These are phyloP conservation scores for Conchocele bisecta DNA, from an alignment of 2,888 invertebrate species.

Conservation along the genomic window DNA sequence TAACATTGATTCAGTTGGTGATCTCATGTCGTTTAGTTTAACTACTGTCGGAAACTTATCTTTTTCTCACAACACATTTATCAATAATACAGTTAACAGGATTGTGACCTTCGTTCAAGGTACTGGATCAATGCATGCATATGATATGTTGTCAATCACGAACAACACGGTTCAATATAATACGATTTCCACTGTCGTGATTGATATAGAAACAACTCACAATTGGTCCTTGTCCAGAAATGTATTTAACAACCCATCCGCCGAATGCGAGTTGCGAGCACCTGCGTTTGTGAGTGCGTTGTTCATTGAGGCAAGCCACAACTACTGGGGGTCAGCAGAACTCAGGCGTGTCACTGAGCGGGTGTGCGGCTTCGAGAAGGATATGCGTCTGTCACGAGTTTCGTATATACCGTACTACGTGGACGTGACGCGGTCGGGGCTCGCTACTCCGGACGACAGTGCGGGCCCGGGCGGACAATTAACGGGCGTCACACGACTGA, in stretches of 20 bases:
- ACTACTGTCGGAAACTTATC: neutral
- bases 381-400: conserved; percentile 27
- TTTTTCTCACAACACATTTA: neutral
- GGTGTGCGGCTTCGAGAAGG: conserved; percentile 44
- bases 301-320: conserved; percentile 11
- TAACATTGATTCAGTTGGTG: neutral
- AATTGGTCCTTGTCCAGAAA: neutral
- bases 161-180: no score
- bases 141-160: no score
- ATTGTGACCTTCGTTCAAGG: no score
- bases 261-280: neutral
- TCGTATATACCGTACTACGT: conserved; percentile 29
- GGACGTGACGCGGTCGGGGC: neutral
- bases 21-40: neutral
- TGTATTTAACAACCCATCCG: neutral
- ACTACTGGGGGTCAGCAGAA: conserved; percentile 21
- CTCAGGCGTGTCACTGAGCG: neutral
- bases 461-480: conserved; percentile 4
- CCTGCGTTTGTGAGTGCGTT: neutral
- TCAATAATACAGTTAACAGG: neutral
- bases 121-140: no score
- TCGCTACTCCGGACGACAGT: neutral
- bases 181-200: no score
- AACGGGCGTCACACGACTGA: neutral
- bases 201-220: no score